Evolutionary conservation across 2,888 invertebrate species (phyloP), one percentile per base, ranked within the genome.

Genomic region (Latrodectus hesperus): DNA sequence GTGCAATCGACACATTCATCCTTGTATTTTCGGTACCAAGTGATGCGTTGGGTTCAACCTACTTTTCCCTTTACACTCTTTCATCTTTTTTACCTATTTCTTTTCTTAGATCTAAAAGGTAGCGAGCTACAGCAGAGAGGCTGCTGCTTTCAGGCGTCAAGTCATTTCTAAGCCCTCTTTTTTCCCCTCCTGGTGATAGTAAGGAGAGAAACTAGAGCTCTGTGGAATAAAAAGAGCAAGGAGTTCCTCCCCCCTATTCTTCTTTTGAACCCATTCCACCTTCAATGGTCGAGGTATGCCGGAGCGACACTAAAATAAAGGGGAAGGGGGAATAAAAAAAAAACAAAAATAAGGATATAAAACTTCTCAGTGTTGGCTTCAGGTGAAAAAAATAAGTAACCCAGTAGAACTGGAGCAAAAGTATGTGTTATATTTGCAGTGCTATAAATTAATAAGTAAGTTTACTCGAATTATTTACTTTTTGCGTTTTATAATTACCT

Each of bases 141-240:
- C 68, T 55, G 67, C 22, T 53, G 71, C 77, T 26, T 65, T 51
- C 65, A 72, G 65, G 77, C 84, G 77, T 53, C 53, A 84, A 78
- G 67, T 71, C 26, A 64, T 83, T 65, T 73, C 52, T 81, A 51
- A 38, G 55, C 26, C 68, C 75, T 68, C 17, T 52, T 71, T 71
- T 71, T 76, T 71, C 71, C 11, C 60, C 55, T 60, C 49, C 53
- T n/a, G 74, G 55, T 53, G 82, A 68, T 64, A 60, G 51, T 55
- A 64, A 26, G 53, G 53, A 75, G 22, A 38, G 75, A 82, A 82
- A 82, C 68, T 75, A 65, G 82, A 78, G 53, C 53, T 71, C 72
- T 67, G 77, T 77, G 72, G 84, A 84, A 77, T 71, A 71, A 83
- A 83, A 71, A 55, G 71, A 51, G 49, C 60, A 26, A 65, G 9